A percentile compares a stretch with the other conserved stretches of the same genome.
phyloP scores from a whole-genome alignment of 2,888 invertebrate species.

The Euzetes globulus region DNA sequence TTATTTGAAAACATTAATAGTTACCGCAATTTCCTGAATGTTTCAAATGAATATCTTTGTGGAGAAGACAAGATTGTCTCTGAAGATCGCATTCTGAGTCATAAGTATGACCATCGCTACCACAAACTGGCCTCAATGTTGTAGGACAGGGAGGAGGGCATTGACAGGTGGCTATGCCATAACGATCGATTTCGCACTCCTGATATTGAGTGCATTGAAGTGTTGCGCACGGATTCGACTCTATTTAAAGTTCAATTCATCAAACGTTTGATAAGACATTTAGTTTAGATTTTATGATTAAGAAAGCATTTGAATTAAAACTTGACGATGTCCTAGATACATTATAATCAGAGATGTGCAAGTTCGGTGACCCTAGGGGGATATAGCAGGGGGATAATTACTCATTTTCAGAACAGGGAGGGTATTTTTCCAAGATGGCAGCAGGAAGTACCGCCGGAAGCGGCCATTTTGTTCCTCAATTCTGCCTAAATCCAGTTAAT shows the following conservation, averaged over 20 bases:
- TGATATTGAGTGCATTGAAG: constrained; percentile 69
- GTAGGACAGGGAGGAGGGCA: constrained; percentile 71
- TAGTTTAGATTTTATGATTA: too few species aligned
- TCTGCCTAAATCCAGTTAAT: too few species aligned
- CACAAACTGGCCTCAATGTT: constrained; percentile 48
- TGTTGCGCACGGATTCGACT: constrained; percentile 73
- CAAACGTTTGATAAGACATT: too few species aligned
- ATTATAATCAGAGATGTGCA: too few species aligned
- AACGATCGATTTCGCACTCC: constrained; percentile 70
- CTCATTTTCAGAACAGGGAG: too few species aligned
- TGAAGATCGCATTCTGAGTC: constrained; percentile 52
- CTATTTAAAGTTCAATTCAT: constrained; percentile 49
- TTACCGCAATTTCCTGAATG: constrained; percentile 62
- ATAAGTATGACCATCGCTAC: constrained; percentile 52
- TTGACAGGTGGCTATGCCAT: constrained; percentile 72
- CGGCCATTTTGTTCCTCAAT: too few species aligned
- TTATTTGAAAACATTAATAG: neutral
- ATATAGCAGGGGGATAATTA: too few species aligned
- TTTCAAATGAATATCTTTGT: constrained; percentile 51
- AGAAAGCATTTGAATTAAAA: too few species aligned
- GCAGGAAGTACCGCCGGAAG: too few species aligned
- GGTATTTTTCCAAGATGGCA: too few species aligned
- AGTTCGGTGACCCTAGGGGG: too few species aligned
- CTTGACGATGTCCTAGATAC: too few species aligned
- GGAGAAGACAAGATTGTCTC: constrained; percentile 51